Percentiles rank a stretch among this genome's conserved stretches.
Conservation (phyloP, 2,888 invertebrate genomes). For the Coenonympha arcania region DNA sequence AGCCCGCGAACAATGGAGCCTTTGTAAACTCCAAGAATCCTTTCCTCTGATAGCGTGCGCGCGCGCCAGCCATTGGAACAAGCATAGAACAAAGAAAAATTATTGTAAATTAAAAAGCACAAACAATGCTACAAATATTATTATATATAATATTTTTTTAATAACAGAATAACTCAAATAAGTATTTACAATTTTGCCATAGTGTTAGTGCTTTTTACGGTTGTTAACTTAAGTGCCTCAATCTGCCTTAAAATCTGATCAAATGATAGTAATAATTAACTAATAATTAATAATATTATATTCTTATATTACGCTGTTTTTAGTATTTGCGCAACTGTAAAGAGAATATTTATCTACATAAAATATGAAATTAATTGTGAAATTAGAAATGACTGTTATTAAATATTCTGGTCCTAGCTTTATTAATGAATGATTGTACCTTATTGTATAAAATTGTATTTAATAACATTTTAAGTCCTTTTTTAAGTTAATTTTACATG, state of each 20-base stretch:
- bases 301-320: conserved; percentile 33
- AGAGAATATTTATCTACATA: conserved; percentile 31
- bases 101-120: conserved; percentile 58
- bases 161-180: conserved; percentile 41
- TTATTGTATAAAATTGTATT: conserved; percentile 3
- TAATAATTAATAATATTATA: conserved; percentile 34
- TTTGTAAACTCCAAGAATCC: conserved; percentile 66
- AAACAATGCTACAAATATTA: conserved; percentile 64
- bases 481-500: conserved; percentile 18
- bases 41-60: conserved; percentile 54
- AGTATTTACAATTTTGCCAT: conserved; percentile 48
- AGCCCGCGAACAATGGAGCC: conserved; percentile 51
- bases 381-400: conserved; percentile 32
- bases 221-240: conserved; percentile 55
- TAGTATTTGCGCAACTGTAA: conserved; percentile 28
- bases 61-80: conserved; percentile 32
- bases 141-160: conserved; percentile 41
- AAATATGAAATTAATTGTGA: conserved; percentile 34
- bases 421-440: conserved; percentile 37
- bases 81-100: conserved; percentile 50
- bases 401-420: conserved; percentile 58
- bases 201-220: conserved; percentile 33
- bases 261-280: too few relatives aligned
- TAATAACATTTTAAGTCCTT: conserved; percentile 16
- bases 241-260: conserved; percentile 51